Conservation (phyloP, 1,140 invertebrate genomes). For the Lepidostoma basale region DNA sequence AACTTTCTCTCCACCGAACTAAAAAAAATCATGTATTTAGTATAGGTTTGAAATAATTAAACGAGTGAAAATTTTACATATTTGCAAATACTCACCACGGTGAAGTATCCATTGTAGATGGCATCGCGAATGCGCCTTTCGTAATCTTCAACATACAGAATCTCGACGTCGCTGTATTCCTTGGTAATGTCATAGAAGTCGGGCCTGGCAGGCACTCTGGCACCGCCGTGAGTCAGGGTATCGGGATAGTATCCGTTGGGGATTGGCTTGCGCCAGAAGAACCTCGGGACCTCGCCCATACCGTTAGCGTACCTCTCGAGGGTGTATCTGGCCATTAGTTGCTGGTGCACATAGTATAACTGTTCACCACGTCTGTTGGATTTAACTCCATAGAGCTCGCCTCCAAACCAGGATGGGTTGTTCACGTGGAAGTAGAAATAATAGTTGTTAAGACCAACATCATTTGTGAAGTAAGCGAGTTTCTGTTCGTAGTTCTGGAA, state of each 20-base stretch:
- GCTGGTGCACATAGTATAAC: constrained; percentile 65
- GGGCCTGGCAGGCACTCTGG: too few relatives aligned
- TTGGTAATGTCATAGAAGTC: too few relatives aligned
- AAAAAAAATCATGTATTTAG: too few relatives aligned
- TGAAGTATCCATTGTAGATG: constrained; percentile 68
- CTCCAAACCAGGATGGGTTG: constrained; percentile 66
- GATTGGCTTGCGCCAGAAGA: too few relatives aligned
- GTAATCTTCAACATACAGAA: constrained; percentile 60
- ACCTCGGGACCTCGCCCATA: too few relatives aligned
- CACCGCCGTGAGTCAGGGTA: too few relatives aligned
- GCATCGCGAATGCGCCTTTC: constrained; percentile 68
- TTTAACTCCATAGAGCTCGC: constrained; percentile 59
- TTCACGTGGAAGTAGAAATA: constrained; percentile 65
- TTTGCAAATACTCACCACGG: constrained; percentile 50
- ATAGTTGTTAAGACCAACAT: too few relatives aligned
- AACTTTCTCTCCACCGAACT: constrained; percentile 55
- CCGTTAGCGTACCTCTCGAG: too few relatives aligned
- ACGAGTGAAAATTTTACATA: background rate
- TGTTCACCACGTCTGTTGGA: constrained; percentile 68
- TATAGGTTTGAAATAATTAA: too few relatives aligned
- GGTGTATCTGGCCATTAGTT: constrained; percentile 67
- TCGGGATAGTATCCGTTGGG: too few relatives aligned
- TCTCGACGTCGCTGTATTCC: constrained; percentile 57
- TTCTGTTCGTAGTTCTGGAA: too few relatives aligned
- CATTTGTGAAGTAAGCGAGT: too few relatives aligned